These are phyloP conservation scores for Stegophylla sp. DNA, from an alignment of 2,888 invertebrate genomes.

Conservation along the genomic window DNA sequence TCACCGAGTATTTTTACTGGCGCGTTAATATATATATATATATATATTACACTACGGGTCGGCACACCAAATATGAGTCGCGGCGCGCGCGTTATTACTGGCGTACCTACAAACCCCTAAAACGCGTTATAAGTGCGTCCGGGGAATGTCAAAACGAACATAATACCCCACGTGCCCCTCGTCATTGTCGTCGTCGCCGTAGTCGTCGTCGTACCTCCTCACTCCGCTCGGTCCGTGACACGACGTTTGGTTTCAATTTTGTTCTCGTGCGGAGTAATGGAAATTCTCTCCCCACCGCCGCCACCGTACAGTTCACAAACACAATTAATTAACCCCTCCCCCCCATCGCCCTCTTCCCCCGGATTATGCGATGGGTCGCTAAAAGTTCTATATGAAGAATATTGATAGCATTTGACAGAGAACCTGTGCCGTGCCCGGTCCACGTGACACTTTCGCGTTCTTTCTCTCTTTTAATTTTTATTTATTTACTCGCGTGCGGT, in stretches of 20 bases:
- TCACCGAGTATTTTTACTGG: slow-evolving; percentile 7
- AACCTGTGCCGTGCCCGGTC: too few relatives aligned
- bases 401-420: too few relatives aligned
- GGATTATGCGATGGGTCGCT: too few relatives aligned
- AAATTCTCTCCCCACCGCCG: not conserved
- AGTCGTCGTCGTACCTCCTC: not conserved
- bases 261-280: not conserved
- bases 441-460: too few relatives aligned
- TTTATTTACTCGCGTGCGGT: too few relatives aligned
- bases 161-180: not conserved
- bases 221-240: not conserved
- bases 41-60: too few relatives aligned
- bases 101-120: not conserved
- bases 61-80: not conserved
- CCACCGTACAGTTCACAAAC: too few relatives aligned
- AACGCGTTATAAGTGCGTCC: not conserved
- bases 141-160: slow-evolving; percentile 7
- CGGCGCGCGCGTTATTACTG: not conserved
- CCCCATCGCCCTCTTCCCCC: too few relatives aligned
- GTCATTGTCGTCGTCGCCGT: not conserved
- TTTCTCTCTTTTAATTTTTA: too few relatives aligned
- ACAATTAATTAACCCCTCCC: too few relatives aligned
- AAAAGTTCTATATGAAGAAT: too few relatives aligned
- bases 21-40: not conserved
- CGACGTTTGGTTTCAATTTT: slow-evolving; percentile 22